Percentiles rank a stretch among this genome's conserved stretches.
These are phyloP conservation scores for Zaprionus obscuricornis DNA, from an alignment of 2,888 invertebrate species.

Conservation along the genomic window DNA sequence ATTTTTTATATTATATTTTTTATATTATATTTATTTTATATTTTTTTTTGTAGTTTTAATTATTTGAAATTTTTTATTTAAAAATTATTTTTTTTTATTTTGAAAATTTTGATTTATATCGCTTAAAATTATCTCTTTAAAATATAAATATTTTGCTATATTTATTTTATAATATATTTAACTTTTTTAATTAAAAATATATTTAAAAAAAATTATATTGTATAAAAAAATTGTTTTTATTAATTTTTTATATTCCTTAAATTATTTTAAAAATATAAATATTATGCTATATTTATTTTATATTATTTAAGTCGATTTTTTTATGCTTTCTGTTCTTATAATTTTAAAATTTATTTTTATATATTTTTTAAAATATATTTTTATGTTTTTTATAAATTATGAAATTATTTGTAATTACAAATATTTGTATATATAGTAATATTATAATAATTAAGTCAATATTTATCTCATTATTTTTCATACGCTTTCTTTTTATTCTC, in stretches of 20 bases:
- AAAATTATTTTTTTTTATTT: neutral
- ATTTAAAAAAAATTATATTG: neutral
- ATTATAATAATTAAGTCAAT: neutral
- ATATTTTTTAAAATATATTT: neutral
- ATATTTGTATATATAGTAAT: neutral
- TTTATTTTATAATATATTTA: neutral
- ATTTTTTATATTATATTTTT: conserved; percentile 1
- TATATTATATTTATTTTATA: conserved; percentile 21
- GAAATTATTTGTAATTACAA: neutral
- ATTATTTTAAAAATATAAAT: neutral
- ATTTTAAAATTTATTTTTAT: neutral
- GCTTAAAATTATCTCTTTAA: neutral
- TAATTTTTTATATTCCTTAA: neutral
- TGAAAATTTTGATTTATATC: neutral
- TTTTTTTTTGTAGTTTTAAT: conserved; percentile 5
- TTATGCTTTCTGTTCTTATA: too few relatives aligned
- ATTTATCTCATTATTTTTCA: neutral
- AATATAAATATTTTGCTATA: neutral
- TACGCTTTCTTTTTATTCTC: neutral
- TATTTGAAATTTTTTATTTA: too few relatives aligned
- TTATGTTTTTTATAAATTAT: neutral
- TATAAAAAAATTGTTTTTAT: neutral
- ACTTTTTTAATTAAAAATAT: neutral
- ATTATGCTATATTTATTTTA: neutral
- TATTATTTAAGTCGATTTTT: neutral